Evolutionary conservation across 2,113 vertebrate species (phyloP).

Genomic region (Apus apus): DNA sequence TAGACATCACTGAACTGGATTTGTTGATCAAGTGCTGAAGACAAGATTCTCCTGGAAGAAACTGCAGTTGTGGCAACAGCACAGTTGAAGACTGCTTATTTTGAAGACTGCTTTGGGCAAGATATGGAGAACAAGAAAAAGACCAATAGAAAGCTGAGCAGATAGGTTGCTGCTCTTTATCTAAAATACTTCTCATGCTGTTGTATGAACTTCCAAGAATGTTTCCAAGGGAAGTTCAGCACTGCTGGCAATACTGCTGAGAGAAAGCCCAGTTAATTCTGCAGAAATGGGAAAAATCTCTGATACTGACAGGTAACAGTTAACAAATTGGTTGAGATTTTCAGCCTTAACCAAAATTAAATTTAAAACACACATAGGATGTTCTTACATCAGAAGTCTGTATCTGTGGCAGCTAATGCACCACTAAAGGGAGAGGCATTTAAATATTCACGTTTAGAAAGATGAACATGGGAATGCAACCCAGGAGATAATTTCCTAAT

Average conservation of each 20-base stretch:
- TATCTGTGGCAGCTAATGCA: not conserved
- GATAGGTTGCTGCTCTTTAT: not conserved
- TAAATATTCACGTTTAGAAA: not conserved
- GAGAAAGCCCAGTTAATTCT: not conserved
- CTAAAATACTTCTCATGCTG: not conserved
- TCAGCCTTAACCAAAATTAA: not conserved
- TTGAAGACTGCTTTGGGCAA: not conserved
- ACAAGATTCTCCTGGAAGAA: not conserved
- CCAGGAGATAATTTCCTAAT: not conserved
- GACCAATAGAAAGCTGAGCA: not conserved
- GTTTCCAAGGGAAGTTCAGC: not conserved
- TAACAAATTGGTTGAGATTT: not conserved
- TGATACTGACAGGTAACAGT: not conserved
- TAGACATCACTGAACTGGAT: not conserved
- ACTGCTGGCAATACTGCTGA: not conserved
- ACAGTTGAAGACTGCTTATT: not conserved
- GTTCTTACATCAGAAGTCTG: not conserved
- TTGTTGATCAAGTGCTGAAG: not conserved
- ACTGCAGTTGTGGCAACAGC: not conserved
- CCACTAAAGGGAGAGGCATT: not conserved
- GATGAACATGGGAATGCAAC: not conserved
- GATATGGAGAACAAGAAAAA: not conserved
- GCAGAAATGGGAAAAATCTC: not conserved
- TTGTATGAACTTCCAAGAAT: not conserved
- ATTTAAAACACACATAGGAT: not conserved